phyloP scores from a whole-genome alignment of 2,113 vertebrate species.

The Apeltes quadracus region DNA sequence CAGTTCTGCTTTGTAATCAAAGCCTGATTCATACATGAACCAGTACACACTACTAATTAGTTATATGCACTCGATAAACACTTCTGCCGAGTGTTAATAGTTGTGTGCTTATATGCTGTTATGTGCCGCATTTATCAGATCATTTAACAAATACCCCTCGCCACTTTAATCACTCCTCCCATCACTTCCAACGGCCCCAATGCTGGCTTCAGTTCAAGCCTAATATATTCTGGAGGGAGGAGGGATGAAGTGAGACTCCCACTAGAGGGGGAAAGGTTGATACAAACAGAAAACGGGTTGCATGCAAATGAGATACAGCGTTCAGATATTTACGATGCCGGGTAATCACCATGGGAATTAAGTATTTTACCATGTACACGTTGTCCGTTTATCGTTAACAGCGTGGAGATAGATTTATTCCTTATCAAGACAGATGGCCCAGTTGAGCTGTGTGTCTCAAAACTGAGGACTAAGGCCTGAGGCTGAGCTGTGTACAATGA shows the following conservation, averaged over 20 bases:
- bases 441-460: constrained; percentile 22
- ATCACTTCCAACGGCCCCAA: constrained; percentile 21
- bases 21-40: constrained; percentile 18
- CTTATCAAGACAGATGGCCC: constrained; percentile 27
- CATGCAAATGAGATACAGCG: constrained; percentile 67
- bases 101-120: constrained; percentile 31
- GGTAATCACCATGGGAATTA: constrained; percentile 63
- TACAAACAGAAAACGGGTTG: constrained; percentile 42
- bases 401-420: constrained; percentile 47
- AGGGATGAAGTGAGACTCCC: constrained; percentile 31
- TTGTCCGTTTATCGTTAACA: constrained; percentile 61
- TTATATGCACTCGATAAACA: constrained; percentile 39
- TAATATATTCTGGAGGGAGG: constrained; percentile 54
- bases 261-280: constrained; percentile 11
- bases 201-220: constrained; percentile 50
- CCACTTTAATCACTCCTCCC: constrained; percentile 52
- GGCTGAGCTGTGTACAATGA: constrained; percentile 15
- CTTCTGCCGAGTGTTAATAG: constrained; percentile 21
- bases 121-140: constrained; percentile 37
- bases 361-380: constrained; percentile 52
- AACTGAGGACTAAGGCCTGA: constrained; percentile 3
- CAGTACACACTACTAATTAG: constrained; percentile 45
- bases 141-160: constrained; percentile 41
- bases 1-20: constrained; percentile 11
- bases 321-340: constrained; percentile 67